phyloP scores from a whole-genome alignment of 2,888 invertebrate species.

The Azorinus chamasolen region DNA sequence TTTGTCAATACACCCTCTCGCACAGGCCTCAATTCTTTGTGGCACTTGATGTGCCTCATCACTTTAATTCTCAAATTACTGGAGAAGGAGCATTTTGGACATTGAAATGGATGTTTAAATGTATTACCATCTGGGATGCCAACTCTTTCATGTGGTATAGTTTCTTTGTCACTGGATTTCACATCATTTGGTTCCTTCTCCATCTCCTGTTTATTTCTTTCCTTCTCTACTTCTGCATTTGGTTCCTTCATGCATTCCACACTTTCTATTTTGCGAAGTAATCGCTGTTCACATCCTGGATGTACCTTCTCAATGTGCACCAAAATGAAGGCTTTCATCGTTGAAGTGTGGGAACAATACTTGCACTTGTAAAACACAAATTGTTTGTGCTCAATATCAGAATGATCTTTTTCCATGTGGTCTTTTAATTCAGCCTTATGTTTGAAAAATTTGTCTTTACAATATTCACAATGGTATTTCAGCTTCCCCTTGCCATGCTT shows the following conservation, averaged over 20 bases:
- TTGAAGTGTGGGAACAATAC: constrained; percentile 66
- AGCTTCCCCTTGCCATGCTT: constrained; percentile 26
- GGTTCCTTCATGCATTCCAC: constrained; percentile 11
- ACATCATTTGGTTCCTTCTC: neutral
- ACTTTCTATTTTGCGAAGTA: constrained; percentile 63
- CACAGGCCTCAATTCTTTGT: constrained; percentile 62
- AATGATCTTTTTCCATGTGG: constrained; percentile 55
- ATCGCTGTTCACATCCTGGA: constrained; percentile 47
- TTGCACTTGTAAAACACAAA: constrained; percentile 66
- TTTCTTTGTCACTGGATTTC: neutral
- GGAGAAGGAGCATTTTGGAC: constrained; percentile 72
- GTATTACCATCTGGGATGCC: constrained; percentile 70
- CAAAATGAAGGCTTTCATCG: constrained; percentile 65
- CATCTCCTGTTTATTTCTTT: neutral
- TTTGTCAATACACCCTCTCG: constrained; percentile 15
- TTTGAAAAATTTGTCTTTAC: constrained; percentile 54
- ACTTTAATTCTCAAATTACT: constrained; percentile 63
- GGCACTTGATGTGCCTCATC: constrained; percentile 66
- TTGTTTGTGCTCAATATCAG: constrained; percentile 49
- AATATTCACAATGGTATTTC: constrained; percentile 69
- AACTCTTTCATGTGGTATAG: constrained; percentile 30
- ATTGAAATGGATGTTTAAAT: constrained; percentile 68
- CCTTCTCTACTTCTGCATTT: neutral
- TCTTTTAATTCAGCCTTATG: constrained; percentile 56
- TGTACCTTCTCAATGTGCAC: constrained; percentile 63